Evolutionary conservation across 1,140 invertebrate genomes (phyloP).

Genomic region (Procambarus virginalis): DNA sequence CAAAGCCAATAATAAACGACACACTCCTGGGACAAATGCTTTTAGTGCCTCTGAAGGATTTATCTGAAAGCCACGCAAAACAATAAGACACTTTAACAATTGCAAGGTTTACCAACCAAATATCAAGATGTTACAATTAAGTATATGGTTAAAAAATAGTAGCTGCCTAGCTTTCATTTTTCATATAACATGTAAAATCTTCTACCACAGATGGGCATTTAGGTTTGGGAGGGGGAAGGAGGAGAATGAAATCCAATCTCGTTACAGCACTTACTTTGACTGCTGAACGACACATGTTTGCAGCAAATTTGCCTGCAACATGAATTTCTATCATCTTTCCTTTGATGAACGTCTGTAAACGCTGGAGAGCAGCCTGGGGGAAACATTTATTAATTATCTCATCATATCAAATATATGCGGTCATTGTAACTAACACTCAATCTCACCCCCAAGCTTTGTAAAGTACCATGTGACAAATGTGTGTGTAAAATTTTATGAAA

Average conservation of each 20-base stretch:
- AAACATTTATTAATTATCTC: slow-evolving; percentile 42
- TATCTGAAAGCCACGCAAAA: slow-evolving; percentile 72
- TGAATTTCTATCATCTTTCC: slow-evolving; percentile 85
- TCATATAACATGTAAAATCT: no score
- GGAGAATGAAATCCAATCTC: not conserved
- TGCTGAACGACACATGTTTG: slow-evolving; percentile 82
- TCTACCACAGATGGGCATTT: no score
- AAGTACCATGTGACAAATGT: no score
- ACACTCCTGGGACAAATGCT: slow-evolving; percentile 83
- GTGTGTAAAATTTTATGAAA: no score
- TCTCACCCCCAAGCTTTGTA: no score
- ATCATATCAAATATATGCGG: no score
- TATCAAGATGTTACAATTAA: no score
- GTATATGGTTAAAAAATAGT: no score
- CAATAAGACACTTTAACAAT: not conserved
- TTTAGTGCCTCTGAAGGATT: slow-evolving; percentile 81
- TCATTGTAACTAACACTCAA: no score
- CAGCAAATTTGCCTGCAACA: slow-evolving; percentile 86
- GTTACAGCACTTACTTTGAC: slow-evolving; percentile 78
- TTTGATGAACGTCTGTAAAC: slow-evolving; percentile 61
- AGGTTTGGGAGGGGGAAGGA: no score
- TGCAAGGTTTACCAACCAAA: not conserved
- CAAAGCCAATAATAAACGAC: slow-evolving; percentile 78
- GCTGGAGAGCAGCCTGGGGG: slow-evolving; percentile 79
- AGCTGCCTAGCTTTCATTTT: no score